Evolutionary conservation across 2,113 vertebrate genomes (phyloP).

Genomic region (Mormoops blainvillei): DNA sequence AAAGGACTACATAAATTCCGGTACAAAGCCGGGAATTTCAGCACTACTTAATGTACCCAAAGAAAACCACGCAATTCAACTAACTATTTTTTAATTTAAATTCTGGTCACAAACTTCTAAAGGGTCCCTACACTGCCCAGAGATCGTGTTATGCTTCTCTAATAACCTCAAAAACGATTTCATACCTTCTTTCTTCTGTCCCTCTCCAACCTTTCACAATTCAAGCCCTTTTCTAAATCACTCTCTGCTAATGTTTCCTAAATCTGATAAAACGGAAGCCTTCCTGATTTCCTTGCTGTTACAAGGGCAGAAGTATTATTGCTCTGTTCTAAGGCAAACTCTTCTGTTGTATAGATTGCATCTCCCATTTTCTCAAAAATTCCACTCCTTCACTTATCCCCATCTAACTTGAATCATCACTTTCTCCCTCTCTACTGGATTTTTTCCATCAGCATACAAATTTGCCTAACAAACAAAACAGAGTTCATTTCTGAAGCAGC

Average conservation of each 20-base stretch:
- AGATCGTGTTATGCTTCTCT: neutral
- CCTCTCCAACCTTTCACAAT: neutral
- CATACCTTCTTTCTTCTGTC: neutral
- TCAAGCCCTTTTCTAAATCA: neutral
- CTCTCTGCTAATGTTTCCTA: neutral
- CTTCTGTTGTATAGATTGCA: neutral
- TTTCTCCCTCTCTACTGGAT: neutral
- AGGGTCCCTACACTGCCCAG: neutral
- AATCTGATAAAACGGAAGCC: neutral
- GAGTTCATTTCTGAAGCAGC: neutral
- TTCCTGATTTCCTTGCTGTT: neutral
- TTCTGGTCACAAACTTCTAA: neutral
- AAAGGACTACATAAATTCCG: neutral
- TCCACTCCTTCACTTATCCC: neutral
- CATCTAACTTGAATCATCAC: neutral
- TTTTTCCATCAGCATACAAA: neutral
- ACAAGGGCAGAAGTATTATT: neutral
- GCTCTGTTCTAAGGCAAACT: neutral
- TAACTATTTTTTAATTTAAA: slow-evolving; percentile 8
- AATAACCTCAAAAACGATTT: neutral
- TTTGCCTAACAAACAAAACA: neutral
- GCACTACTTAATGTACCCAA: neutral
- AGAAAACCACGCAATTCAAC: neutral
- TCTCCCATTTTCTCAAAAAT: neutral
- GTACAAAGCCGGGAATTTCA: neutral